Percentiles rank a stretch among this genome's conserved stretches.
Conservation (phyloP, 2,113 vertebrate genomes). For the Thamnophis sirtalis region DNA sequence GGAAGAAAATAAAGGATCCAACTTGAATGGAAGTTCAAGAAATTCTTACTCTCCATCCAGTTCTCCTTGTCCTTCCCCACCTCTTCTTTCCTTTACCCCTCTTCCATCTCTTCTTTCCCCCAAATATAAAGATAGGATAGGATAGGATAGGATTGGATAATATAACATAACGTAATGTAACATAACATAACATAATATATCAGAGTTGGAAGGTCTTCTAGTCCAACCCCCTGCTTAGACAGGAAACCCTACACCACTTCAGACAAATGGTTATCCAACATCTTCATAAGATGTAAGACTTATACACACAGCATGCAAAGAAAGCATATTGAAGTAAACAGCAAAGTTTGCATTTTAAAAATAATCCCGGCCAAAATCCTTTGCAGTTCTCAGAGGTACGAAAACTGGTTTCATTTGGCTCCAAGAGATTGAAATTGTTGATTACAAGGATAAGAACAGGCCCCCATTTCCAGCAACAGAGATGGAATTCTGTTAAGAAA, state of each 20-base stretch:
- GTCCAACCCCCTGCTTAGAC: too few species aligned
- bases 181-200: too few species aligned
- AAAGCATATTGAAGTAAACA: neutral
- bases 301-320: neutral
- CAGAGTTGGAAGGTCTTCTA: too few species aligned
- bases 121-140: neutral
- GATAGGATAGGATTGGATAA: too few species aligned
- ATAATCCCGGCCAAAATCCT: neutral
- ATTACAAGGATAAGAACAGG: neutral
- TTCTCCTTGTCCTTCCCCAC: neutral
- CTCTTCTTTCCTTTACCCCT: neutral
- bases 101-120: too few species aligned
- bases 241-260: too few species aligned
- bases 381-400: neutral
- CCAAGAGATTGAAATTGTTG: neutral
- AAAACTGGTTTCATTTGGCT: neutral
- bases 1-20: neutral
- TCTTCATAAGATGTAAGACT: neutral
- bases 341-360: neutral
- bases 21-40: neutral
- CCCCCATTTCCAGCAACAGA: too few species aligned
- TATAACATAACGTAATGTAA: too few species aligned
- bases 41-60: neutral
- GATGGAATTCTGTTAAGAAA: neutral
- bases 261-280: too few species aligned